Conservation (phyloP, 2,888 invertebrate species). For the Heliconius erato region DNA sequence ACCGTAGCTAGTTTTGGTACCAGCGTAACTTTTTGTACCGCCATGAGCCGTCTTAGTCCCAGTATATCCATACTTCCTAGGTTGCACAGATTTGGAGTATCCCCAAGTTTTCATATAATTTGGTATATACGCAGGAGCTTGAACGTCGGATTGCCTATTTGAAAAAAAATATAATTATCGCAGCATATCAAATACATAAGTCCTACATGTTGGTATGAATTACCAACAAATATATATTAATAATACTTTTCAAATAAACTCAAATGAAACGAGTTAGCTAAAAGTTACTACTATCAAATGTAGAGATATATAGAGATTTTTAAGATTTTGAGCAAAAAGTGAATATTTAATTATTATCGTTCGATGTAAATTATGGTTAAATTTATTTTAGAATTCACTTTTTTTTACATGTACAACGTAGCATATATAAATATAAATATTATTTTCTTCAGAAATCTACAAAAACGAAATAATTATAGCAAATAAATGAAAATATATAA, state of each 20-base stretch:
- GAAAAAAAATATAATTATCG: background rate
- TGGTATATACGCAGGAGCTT: slow-evolving; percentile 74
- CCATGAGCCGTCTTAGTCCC: slow-evolving; percentile 48
- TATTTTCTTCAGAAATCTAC: background rate
- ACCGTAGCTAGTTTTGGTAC: slow-evolving; percentile 54
- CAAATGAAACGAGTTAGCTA: no score
- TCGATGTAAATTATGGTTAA: no score
- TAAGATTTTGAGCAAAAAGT: background rate
- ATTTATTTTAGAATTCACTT: no score
- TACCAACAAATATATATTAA: no score
- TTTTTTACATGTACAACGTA: no score
- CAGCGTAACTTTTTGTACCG: slow-evolving; percentile 55
- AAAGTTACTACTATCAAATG: background rate
- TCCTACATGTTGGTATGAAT: background rate
- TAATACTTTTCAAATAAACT: background rate
- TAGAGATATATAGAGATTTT: background rate
- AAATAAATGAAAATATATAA: background rate
- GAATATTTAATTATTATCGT: background rate
- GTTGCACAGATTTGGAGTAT: slow-evolving; percentile 52
- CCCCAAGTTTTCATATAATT: slow-evolving; percentile 63
- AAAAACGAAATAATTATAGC: background rate
- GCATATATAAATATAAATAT: background rate
- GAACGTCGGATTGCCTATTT: slow-evolving; percentile 76
- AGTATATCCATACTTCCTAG: slow-evolving; percentile 3
- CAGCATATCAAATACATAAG: background rate